Evolutionary conservation across 2,113 vertebrate genomes (phyloP).

Genomic region (Cavia aperea): DNA sequence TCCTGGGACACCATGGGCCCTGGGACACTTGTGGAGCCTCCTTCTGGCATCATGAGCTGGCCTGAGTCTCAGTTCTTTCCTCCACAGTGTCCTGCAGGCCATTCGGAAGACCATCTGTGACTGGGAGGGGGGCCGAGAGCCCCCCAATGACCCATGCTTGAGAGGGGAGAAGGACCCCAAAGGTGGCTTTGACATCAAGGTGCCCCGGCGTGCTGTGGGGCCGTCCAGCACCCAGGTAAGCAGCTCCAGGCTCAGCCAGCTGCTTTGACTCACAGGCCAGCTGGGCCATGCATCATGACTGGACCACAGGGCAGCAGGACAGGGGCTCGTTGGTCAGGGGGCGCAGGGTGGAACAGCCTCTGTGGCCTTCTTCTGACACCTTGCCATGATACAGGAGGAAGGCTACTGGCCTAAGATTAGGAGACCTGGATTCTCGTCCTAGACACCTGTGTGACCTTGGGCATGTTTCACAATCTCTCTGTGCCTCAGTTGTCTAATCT

Average conservation of each 20-base stretch:
- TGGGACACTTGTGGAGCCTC: background rate
- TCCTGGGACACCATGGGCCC: background rate
- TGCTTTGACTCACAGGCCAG: background rate
- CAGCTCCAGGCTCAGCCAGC: background rate
- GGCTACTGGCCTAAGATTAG: constrained; percentile 53
- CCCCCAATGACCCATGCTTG: constrained; percentile 96
- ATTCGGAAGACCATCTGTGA: constrained; percentile 98
- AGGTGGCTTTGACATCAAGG: constrained; percentile 98
- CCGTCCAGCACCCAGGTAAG: constrained; percentile 97
- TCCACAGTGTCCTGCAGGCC: constrained; percentile 93
- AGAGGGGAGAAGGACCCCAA: constrained; percentile 98
- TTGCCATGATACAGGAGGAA: constrained; percentile 17
- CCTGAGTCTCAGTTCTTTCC: constrained; percentile 31
- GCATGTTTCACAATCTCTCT: constrained; percentile 49
- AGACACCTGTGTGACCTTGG: constrained; percentile 60
- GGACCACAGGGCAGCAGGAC: background rate
- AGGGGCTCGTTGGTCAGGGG: background rate
- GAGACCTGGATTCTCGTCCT: constrained; percentile 68
- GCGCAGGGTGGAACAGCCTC: background rate
- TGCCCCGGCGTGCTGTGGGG: constrained; percentile 95
- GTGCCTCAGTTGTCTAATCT: constrained; percentile 63
- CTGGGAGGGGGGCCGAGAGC: constrained; percentile 96
- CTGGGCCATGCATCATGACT: background rate
- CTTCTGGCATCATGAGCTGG: background rate
- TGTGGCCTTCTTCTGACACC: background rate